These are phyloP conservation scores for Pangasius djambal DNA, from an alignment of 2,797 vertebrate genomes.

Conservation along the genomic window DNA sequence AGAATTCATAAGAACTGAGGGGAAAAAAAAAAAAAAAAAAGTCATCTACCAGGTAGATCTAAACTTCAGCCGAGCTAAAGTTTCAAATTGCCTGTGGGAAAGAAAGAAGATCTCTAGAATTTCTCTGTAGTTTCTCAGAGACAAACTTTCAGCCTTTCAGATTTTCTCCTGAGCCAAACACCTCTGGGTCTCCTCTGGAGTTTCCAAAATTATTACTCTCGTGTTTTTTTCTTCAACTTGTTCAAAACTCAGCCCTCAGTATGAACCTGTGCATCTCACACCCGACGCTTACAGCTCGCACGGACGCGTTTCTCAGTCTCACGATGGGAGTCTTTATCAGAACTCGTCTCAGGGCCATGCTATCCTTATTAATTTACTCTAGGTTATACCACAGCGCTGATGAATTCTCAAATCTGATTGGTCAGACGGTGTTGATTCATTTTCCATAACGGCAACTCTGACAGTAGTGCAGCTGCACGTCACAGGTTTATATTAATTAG, in stretches of 20 bases:
- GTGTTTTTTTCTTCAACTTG: neutral
- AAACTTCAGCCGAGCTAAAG: neutral
- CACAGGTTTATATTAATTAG: neutral
- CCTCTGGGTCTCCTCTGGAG: neutral
- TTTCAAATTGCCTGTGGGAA: neutral
- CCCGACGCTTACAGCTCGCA: neutral
- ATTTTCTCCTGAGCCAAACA: conserved; percentile 3
- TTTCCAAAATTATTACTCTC: neutral
- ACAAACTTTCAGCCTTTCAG: conserved; percentile 8
- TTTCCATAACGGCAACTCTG: too few relatives aligned
- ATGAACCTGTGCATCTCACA: conserved; percentile 5
- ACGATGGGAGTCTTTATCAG: neutral
- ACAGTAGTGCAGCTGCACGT: neutral
- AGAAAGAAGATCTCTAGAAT: neutral
- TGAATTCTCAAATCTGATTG: neutral
- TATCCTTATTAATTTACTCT: neutral
- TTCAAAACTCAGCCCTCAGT: neutral
- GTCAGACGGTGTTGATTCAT: neutral
- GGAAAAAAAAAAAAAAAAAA: neutral
- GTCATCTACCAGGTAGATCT: neutral
- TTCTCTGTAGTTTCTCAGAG: neutral
- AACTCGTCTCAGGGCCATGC: neutral
- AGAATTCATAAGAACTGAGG: neutral
- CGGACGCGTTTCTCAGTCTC: neutral
- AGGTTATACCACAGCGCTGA: neutral